These are phyloP conservation scores for Psylliodes chrysocephalus DNA, from an alignment of 2,888 invertebrate species.

Conservation along the genomic window DNA sequence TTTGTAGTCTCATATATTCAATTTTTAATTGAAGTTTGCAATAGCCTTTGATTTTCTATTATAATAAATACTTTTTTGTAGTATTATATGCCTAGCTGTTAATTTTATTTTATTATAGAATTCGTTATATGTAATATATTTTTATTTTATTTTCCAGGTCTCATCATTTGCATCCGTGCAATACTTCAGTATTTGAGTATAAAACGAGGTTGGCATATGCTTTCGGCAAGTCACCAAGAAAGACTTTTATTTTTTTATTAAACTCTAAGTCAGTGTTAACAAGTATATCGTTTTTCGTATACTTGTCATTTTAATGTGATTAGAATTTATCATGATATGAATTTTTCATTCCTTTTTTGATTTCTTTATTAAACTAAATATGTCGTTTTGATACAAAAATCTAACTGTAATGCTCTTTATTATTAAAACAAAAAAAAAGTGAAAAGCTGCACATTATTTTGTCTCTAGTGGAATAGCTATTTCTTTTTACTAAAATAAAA, in stretches of 20 bases:
- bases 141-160: slow-evolving; percentile 70
- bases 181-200: slow-evolving; percentile 89
- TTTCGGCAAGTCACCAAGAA: slow-evolving; percentile 88
- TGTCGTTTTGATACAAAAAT: background rate
- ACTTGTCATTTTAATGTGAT: slow-evolving; percentile 38
- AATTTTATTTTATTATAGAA: too few species aligned
- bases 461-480: too few species aligned
- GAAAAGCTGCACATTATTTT: too few species aligned
- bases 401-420: too few species aligned
- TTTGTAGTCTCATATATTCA: too few species aligned
- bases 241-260: slow-evolving; percentile 88
- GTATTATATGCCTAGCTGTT: too few species aligned
- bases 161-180: slow-evolving; percentile 87
- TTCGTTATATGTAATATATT: too few species aligned
- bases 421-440: too few species aligned
- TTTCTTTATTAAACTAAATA: background rate
- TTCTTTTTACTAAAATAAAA: too few species aligned
- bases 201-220: slow-evolving; percentile 87
- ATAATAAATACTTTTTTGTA: too few species aligned
- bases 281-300: slow-evolving; percentile 36
- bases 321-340: slow-evolving; percentile 32
- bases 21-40: too few species aligned
- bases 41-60: too few species aligned
- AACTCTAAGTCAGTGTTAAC: slow-evolving; percentile 34
- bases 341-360: slow-evolving; percentile 35